Conservation (phyloP, 2,888 invertebrate species). For the Entomobrya proxima region DNA sequence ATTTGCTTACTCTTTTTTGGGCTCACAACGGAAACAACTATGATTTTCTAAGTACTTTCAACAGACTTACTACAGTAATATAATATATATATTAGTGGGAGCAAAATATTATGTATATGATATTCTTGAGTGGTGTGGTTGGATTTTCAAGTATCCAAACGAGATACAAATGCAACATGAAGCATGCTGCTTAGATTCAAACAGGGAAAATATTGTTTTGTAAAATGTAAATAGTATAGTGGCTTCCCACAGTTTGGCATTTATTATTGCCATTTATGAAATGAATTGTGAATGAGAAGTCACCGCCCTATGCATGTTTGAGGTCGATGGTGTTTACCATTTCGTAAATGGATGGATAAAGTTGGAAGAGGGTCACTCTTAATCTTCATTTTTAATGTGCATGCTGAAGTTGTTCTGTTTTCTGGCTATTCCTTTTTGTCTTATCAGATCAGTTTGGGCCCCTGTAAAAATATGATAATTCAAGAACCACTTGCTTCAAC, state of each 20-base stretch:
- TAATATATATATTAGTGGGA: neutral
- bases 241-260: slow-evolving; percentile 57
- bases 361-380: slow-evolving; percentile 55
- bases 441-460: neutral
- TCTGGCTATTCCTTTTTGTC: neutral
- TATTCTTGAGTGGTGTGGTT: neutral
- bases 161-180: neutral
- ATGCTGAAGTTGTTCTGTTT: neutral
- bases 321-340: slow-evolving; percentile 56
- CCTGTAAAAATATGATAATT: neutral
- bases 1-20: slow-evolving; percentile 32
- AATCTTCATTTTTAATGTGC: slow-evolving; percentile 40
- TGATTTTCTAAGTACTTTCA: neutral
- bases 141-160: neutral
- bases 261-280: slow-evolving; percentile 65
- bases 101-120: neutral
- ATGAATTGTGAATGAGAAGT: slow-evolving; percentile 68
- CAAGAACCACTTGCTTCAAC: too few relatives aligned
- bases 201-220: neutral
- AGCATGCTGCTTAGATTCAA: neutral
- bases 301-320: slow-evolving; percentile 67
- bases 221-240: slow-evolving; percentile 4
- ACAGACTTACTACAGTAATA: neutral
- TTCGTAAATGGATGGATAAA: slow-evolving; percentile 32
- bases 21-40: slow-evolving; percentile 33